phyloP scores from a whole-genome alignment of 2,797 vertebrate genomes.

The Sebastes iracundus region DNA sequence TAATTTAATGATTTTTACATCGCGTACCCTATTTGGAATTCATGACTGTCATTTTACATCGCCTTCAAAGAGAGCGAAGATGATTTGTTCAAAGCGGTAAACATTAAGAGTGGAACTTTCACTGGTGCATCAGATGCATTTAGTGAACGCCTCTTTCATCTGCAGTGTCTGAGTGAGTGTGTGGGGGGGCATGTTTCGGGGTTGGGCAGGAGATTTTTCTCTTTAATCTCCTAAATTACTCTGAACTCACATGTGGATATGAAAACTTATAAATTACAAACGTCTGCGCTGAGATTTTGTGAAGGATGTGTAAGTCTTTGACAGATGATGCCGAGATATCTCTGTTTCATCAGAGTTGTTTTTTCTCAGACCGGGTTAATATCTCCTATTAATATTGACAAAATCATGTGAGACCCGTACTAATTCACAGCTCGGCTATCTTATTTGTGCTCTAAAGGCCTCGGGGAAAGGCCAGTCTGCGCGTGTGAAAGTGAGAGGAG shows the following conservation, averaged over 20 bases:
- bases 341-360: conserved; percentile 63
- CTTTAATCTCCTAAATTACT: conserved; percentile 75
- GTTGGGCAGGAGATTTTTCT: conserved; percentile 30
- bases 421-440: conserved; percentile 35
- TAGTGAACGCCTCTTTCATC: conserved; percentile 67
- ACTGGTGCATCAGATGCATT: conserved; percentile 44
- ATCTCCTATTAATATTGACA: conserved; percentile 62
- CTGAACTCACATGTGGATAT: conserved; percentile 60
- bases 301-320: conserved; percentile 46
- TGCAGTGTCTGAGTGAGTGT: conserved; percentile 27
- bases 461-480: conserved; percentile 32
- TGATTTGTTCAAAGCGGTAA: conserved; percentile 60
- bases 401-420: conserved; percentile 46
- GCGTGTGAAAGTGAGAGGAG: conserved; percentile 35
- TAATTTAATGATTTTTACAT: conserved; percentile 60
- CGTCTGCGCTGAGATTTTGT: conserved; percentile 19
- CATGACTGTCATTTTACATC: conserved; percentile 44
- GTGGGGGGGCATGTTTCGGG: conserved; percentile 22
- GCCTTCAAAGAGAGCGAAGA: conserved; percentile 42
- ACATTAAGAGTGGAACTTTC: conserved; percentile 38
- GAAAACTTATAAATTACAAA: conserved; percentile 46
- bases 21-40: conserved; percentile 40
- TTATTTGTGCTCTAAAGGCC: conserved; percentile 44
- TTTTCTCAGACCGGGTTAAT: conserved; percentile 60
- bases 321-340: conserved; percentile 43